Evolutionary conservation across 2,113 vertebrate species (phyloP).

Genomic region (Onychostoma macrolepis): DNA sequence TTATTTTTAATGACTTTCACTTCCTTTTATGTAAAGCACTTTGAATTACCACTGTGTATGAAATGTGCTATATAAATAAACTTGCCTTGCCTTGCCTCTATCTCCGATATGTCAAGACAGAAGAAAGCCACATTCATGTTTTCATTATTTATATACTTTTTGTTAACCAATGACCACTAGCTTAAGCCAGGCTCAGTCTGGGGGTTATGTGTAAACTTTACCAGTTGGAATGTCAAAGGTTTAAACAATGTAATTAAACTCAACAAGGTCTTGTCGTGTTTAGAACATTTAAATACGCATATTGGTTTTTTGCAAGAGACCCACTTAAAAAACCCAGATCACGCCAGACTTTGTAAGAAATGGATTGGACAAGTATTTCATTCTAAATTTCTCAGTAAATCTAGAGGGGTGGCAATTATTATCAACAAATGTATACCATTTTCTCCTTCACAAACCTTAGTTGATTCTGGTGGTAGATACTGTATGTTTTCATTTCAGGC

Average conservation of each 20-base stretch:
- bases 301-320: too few relatives aligned
- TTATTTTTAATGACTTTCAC: too few relatives aligned
- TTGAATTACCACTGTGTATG: too few relatives aligned
- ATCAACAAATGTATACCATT: background rate
- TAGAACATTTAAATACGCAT: background rate
- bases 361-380: background rate
- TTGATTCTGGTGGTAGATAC: background rate
- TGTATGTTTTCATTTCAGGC: background rate
- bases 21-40: too few relatives aligned
- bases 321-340: background rate
- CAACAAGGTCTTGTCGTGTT: background rate
- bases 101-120: background rate
- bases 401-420: background rate
- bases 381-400: background rate
- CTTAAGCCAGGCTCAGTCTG: background rate
- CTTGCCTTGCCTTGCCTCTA: too few relatives aligned
- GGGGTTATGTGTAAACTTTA: background rate
- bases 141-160: background rate
- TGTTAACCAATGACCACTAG: background rate
- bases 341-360: background rate
- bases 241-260: background rate
- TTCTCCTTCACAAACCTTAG: background rate
- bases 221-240: conserved; percentile 4
- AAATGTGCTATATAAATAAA: too few relatives aligned
- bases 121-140: background rate